Evolutionary conservation across 2,797 vertebrate species (phyloP).

Genomic region (Thunnus albacares): DNA sequence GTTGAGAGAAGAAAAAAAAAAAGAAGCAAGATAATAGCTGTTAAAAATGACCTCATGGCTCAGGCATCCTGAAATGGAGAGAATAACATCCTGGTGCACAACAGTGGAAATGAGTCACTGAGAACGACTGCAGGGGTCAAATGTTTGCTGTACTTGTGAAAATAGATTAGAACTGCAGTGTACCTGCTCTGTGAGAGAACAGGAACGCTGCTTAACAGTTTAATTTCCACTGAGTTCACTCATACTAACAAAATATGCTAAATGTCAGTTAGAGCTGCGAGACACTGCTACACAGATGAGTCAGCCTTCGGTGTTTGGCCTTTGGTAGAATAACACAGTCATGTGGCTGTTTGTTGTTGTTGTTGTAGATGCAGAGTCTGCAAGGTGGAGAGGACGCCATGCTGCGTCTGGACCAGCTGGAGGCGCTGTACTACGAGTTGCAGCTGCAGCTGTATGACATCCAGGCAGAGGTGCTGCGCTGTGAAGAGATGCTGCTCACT

Average conservation of each 20-base stretch:
- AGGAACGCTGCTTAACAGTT: constrained; percentile 1
- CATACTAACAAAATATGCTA: not conserved
- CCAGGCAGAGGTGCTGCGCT: constrained; percentile 96
- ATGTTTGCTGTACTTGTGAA: constrained; percentile 21
- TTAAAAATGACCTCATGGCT: constrained; percentile 58
- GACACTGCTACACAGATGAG: not conserved
- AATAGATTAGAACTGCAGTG: not conserved
- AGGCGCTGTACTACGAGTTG: constrained; percentile 95
- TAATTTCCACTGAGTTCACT: not conserved
- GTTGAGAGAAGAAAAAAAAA: not conserved
- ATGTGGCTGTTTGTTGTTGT: not conserved
- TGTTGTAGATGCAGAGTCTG: constrained; percentile 93
- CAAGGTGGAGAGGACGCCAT: constrained; percentile 94
- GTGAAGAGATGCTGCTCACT: constrained; percentile 94
- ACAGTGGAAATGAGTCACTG: constrained; percentile 60
- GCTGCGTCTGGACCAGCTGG: constrained; percentile 93
- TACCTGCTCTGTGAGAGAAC: not conserved
- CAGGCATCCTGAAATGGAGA: constrained; percentile 52
- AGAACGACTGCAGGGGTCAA: constrained; percentile 26
- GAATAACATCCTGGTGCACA: constrained; percentile 64
- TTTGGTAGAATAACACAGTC: not conserved
- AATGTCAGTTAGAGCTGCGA: not conserved
- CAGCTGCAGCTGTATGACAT: constrained; percentile 98
- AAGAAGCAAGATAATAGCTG: constrained; percentile 15
- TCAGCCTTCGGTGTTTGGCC: not conserved